These are phyloP conservation scores for Dendroctonus ponderosae DNA, from an alignment of 1,140 invertebrate species.

Conservation along the genomic window DNA sequence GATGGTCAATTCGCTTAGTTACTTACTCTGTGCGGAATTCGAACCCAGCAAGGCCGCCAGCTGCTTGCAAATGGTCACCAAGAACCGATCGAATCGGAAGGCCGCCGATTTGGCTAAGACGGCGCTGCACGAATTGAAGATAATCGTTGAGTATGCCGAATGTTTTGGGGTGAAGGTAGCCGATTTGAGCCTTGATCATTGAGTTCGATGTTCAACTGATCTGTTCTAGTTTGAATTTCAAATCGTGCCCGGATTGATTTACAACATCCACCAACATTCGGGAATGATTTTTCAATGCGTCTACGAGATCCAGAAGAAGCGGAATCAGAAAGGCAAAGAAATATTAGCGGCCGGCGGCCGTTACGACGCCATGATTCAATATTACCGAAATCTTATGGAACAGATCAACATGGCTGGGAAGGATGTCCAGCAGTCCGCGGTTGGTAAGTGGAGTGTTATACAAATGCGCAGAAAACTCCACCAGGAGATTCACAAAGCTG, in stretches of 20 bases:
- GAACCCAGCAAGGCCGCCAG: slow-evolving; percentile 63
- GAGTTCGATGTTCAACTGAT: too few species aligned
- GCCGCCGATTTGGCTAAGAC: slow-evolving; percentile 64
- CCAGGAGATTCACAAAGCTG: neutral
- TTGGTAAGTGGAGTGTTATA: slow-evolving; percentile 54
- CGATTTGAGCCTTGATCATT: too few species aligned
- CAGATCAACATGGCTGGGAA: slow-evolving; percentile 39
- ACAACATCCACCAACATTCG: slow-evolving; percentile 65
- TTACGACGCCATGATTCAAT: slow-evolving; percentile 53
- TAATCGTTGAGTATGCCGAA: slow-evolving; percentile 65
- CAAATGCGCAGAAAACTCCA: neutral
- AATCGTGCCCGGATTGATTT: slow-evolving; percentile 63
- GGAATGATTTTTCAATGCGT: slow-evolving; percentile 73
- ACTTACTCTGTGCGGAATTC: slow-evolving; percentile 71
- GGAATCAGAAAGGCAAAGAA: slow-evolving; percentile 53
- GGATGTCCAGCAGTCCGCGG: slow-evolving; percentile 59
- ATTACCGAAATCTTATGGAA: slow-evolving; percentile 48
- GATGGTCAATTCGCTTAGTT: slow-evolving; percentile 66
- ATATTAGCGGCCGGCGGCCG: slow-evolving; percentile 54
- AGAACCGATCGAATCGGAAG: slow-evolving; percentile 63
- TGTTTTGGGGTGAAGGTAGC: slow-evolving; percentile 72
- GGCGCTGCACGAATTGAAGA: slow-evolving; percentile 71
- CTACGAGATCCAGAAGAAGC: slow-evolving; percentile 61
- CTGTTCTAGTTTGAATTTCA: slow-evolving; percentile 59
- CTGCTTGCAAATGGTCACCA: slow-evolving; percentile 60